Evolutionary conservation across 1,140 invertebrate species (phyloP), one percentile per base, ranked within the genome.

Genomic region (Scaptomyza hsui): DNA sequence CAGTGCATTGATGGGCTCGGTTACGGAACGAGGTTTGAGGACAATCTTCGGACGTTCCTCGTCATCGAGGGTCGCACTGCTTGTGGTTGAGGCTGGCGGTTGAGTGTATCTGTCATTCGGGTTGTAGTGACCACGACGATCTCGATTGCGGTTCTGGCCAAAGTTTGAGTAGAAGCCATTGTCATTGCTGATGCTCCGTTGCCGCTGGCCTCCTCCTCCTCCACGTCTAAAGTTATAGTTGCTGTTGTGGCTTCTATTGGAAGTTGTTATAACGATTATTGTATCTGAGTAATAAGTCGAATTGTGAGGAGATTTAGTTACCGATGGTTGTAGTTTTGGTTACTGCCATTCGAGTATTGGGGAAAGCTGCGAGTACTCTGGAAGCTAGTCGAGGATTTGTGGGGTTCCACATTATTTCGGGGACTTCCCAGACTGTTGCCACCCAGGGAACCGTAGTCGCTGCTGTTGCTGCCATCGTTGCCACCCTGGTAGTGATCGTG

Each of bases 1-100:
- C 67, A 97, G 81, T 32, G 95, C 93, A 92, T 98, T 98, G 24
- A 98, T 93, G 4, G 97, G 97, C 63, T 94, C 95, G 73, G 94
- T 94, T 16, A 97, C 95, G 10, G 97, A 96, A 61, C 97, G 93
- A 37, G 97, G 97, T 90, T 94, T 91, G 52, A 99, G 91, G 56
- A 96, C 94, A 83, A 99, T 92, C 91, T 94, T 95, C 24, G 96
- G 97, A 79, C 97, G 93, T 48, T 94, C 94, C 39, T 94, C 92
- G 56, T 94, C 93, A 85, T 96, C 95, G 1, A 29, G 55, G n/a
- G 0, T 16, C 48, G 24, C 10, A 26, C 48, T 9, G 41, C 39
- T 35, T 10, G 32, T 18, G 0, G 24, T 37, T 1, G 35, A 29
- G 16, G 26, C 9, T 3, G 15, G 15, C 3, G 37, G 6, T 9